These are phyloP conservation scores for Eristalis arbustorum DNA, from an alignment of 2,888 invertebrate species.

Conservation along the genomic window DNA sequence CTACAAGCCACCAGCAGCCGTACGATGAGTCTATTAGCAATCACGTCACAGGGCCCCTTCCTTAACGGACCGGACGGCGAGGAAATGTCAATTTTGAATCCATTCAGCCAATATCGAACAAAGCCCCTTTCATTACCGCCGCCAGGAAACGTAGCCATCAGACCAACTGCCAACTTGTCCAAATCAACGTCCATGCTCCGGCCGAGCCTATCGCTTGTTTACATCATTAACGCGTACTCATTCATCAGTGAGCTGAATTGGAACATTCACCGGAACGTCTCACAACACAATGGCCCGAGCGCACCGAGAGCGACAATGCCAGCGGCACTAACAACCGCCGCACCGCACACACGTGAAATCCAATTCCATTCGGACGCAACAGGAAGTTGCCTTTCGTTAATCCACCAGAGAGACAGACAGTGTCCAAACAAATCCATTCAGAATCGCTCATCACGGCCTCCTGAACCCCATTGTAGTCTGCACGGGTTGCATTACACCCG, in stretches of 20 bases:
- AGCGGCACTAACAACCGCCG: background rate
- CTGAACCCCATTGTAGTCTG: slow-evolving; percentile 17
- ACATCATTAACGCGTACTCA: slow-evolving; percentile 24
- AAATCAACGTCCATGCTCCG: background rate
- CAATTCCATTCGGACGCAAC: slow-evolving; percentile 43
- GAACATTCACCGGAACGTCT: slow-evolving; percentile 31
- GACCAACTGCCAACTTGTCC: background rate
- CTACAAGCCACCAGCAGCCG: background rate
- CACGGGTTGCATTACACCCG: slow-evolving; percentile 5
- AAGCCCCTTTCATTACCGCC: slow-evolving; percentile 8
- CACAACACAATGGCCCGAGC: slow-evolving; percentile 31
- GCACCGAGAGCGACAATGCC: background rate
- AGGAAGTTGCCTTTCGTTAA: slow-evolving; percentile 21
- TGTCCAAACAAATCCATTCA: slow-evolving; percentile 24
- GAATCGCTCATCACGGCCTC: background rate
- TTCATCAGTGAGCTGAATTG: slow-evolving; percentile 27
- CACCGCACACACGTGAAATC: slow-evolving; percentile 13
- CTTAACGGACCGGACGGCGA: background rate
- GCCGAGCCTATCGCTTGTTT: background rate
- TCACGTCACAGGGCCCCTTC: background rate
- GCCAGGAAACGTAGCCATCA: background rate
- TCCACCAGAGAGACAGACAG: slow-evolving; percentile 17
- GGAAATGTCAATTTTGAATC: background rate
- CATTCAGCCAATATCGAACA: background rate
- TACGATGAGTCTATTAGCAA: background rate